Percentiles rank a stretch among this genome's conserved stretches.
Conservation (phyloP, 2,888 invertebrate species). For the Heterodera filipjevi region DNA sequence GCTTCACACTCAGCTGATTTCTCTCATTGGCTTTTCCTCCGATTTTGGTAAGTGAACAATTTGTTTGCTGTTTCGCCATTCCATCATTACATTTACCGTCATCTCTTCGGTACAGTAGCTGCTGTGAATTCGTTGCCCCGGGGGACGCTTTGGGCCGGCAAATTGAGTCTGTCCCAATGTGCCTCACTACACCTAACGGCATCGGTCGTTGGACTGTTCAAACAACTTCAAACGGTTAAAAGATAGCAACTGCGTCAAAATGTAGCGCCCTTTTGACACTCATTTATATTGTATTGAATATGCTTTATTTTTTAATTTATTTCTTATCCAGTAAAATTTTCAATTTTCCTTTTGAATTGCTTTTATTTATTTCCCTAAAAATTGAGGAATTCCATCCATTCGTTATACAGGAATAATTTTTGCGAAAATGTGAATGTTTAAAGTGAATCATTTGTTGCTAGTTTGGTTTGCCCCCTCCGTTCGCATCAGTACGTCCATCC, state of each 20-base stretch:
- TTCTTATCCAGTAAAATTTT: too few relatives aligned
- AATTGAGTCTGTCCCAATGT: slow-evolving; percentile 44
- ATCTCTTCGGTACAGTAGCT: slow-evolving; percentile 26
- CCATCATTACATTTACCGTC: neutral
- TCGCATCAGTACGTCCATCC: neutral
- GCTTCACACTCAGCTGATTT: slow-evolving; percentile 43
- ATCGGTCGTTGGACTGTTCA: slow-evolving; percentile 50
- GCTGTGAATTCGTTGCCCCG: slow-evolving; percentile 52
- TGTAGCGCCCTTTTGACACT: neutral
- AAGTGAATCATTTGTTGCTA: neutral
- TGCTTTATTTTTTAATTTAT: neutral
- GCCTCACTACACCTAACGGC: slow-evolving; percentile 51
- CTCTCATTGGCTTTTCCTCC: slow-evolving; percentile 43
- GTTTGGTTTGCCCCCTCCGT: neutral
- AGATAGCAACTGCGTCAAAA: neutral
- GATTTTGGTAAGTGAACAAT: slow-evolving; percentile 49
- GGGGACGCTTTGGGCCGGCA: slow-evolving; percentile 55
- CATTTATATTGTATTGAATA: neutral
- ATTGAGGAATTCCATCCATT: too few relatives aligned
- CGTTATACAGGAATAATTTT: too few relatives aligned
- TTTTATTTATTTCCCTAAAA: too few relatives aligned
- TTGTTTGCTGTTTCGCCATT: neutral
- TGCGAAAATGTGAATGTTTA: too few relatives aligned
- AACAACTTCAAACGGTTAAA: neutral
- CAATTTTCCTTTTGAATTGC: too few relatives aligned